Base-by-base conservation (phyloP, 2,888 invertebrate species). In the Dryomyza anilis region DNA sequence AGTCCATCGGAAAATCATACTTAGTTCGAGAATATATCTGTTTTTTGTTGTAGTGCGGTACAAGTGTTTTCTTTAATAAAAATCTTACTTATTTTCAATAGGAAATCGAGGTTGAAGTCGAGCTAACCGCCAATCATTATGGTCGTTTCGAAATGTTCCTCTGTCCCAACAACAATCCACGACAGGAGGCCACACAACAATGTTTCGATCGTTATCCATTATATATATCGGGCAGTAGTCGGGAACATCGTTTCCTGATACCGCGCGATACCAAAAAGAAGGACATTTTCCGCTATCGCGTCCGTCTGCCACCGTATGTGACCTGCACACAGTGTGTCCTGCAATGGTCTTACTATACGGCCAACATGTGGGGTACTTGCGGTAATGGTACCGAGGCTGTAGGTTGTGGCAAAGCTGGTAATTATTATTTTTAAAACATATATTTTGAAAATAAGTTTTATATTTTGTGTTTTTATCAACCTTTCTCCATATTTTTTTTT, bases 331-430 rank as follows among this genome's bases (percentile, higher is more conserved):
- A 94, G 74, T 96, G 96, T 77, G 93, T 96, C 4, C 80, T 96
- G n/a, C 95, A 95, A 78, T 96, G 96, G 96, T 94, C 90, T 64
- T 96, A 95, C 81, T 92, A 90, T 72, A 94, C 95, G 23, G 79
- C 80, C 63, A 96, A 96, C 78, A 94, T 94, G 89, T 96, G 95
- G 95, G 96, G 95, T 6, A 88, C 87, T 21, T 95, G 95, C 76
- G 83, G 87, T 0, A 94, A 95, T 79, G 95, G 95, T 48, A 93
- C 93, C 0, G 92, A 94, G 77, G 92, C 91, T 0, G 90, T 93
- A 1, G 95, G 95, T 1, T 95, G 95, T 77, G 95, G 95, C n/a
- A 87, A 89, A 69, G 92, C 95, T 8, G 83, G 83, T 83, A 64
- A 46, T n/a, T 23, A 25, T 19, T 23, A 43, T 57, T 27, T 45